phyloP scores from a whole-genome alignment of 2,888 invertebrate species.

The Trichacis sp. region DNA sequence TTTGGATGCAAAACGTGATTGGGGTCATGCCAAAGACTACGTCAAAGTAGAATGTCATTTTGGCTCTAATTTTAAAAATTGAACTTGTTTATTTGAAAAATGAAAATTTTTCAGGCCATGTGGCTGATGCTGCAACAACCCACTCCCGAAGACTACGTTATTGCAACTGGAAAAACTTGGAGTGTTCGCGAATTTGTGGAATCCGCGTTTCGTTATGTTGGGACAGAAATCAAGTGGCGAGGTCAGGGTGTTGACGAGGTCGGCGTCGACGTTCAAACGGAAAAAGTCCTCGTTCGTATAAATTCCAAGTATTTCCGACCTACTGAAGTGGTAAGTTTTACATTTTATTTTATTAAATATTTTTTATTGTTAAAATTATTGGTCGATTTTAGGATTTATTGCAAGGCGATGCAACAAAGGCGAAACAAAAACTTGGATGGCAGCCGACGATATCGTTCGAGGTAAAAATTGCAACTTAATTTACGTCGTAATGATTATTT shows the following conservation, averaged over 20 bases:
- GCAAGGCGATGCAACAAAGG: conserved; percentile 94
- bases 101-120: conserved; percentile 83
- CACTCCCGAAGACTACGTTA: conserved; percentile 93
- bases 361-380: too few species aligned
- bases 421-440: conserved; percentile 89
- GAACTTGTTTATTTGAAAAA: conserved; percentile 4
- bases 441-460: conserved; percentile 82
- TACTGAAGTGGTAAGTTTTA: conserved; percentile 89
- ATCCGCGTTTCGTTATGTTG: conserved; percentile 86
- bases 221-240: conserved; percentile 86
- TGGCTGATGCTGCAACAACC: conserved; percentile 98
- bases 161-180: conserved; percentile 95
- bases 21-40: conserved; percentile 98
- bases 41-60: conserved; percentile 77
- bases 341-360: conserved; percentile 4
- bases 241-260: conserved; percentile 88
- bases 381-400: conserved; percentile 82
- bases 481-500: too few species aligned
- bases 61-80: neutral
- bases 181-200: conserved; percentile 98
- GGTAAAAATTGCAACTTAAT: conserved; percentile 67
- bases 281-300: conserved; percentile 87
- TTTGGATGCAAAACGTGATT: conserved; percentile 94
- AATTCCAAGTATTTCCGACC: conserved; percentile 97
- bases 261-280: conserved; percentile 74